phyloP scores from a whole-genome alignment of 2,797 vertebrate species.

The Periparus ater region DNA sequence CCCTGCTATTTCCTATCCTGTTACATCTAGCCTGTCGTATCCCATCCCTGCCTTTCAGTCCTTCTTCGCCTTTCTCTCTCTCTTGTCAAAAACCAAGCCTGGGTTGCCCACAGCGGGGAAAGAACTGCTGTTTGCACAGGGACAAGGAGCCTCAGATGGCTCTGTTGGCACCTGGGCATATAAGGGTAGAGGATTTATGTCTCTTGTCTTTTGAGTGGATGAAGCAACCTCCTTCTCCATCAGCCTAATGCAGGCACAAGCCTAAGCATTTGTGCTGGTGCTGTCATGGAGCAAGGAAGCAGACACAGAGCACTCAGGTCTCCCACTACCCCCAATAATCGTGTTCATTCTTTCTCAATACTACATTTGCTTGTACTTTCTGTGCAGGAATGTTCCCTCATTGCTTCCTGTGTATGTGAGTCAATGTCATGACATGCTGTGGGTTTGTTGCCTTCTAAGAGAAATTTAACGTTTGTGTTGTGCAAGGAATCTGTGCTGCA shows the following conservation, averaged over 20 bases:
- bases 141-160: neutral
- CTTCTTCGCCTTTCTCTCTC: neutral
- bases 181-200: neutral
- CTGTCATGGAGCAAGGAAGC: neutral
- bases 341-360: neutral
- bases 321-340: accelerated
- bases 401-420: neutral
- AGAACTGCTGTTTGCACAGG: neutral
- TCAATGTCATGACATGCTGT: neutral
- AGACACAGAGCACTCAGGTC: neutral
- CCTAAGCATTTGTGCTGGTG: accelerated
- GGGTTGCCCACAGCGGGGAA: neutral
- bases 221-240: neutral
- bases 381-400: neutral
- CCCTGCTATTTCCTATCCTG: neutral
- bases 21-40: neutral
- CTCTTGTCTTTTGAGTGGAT: neutral
- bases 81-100: neutral
- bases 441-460: neutral
- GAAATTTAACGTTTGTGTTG: neutral
- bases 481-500: slow-evolving; percentile 17
- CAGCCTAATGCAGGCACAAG: neutral
- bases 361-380: neutral
- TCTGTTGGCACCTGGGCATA: neutral
- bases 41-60: neutral